A percentile compares a stretch with the other conserved stretches of the same genome.
Evolutionary conservation across 37 sponge, comb jelly and placozoan genomes (phyloP).

Genomic region (Aplysina aerophoba): DNA sequence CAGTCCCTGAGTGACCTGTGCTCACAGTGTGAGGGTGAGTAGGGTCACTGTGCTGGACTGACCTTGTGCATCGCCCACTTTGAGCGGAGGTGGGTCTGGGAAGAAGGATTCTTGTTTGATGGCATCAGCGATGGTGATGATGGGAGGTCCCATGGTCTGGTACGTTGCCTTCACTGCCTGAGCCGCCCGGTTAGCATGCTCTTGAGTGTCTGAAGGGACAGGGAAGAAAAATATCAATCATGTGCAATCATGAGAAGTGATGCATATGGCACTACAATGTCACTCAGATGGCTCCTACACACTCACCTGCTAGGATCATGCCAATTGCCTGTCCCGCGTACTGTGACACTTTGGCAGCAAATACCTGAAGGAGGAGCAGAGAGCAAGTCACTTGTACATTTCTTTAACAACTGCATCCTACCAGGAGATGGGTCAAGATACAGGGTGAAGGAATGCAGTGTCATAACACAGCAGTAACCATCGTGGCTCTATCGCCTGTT

Average conservation of each 20-base stretch:
- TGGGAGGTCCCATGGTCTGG: conserved; percentile 54
- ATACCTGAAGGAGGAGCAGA: conserved; percentile 50
- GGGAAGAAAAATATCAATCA: not conserved
- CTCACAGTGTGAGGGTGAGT: too few relatives aligned
- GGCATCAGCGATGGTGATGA: conserved; percentile 72
- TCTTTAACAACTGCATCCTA: too few relatives aligned
- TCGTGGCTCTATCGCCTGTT: too few relatives aligned
- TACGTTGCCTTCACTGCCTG: conserved; percentile 54
- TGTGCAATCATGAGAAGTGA: not conserved
- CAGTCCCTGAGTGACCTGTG: too few relatives aligned
- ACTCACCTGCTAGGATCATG: conserved; percentile 71
- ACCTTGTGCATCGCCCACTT: conserved; percentile 72
- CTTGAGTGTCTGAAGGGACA: conserved; percentile 62
- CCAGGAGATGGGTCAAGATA: too few relatives aligned
- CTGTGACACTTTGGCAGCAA: conserved; percentile 44
- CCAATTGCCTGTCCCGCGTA: conserved; percentile 85
- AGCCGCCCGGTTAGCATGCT: conserved; percentile 63
- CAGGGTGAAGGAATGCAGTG: too few relatives aligned
- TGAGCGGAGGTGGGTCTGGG: conserved; percentile 5
- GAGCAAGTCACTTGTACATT: too few relatives aligned
- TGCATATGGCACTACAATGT: too few relatives aligned
- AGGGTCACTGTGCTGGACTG: too few relatives aligned
- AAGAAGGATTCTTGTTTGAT: conserved; percentile 46
- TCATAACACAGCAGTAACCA: too few relatives aligned
- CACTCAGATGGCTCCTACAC: too few relatives aligned